A percentile compares a stretch with the other conserved stretches of the same genome.
Evolutionary conservation across 2,888 invertebrate genomes (phyloP).

Genomic region (Brenthis hecate): DNA sequence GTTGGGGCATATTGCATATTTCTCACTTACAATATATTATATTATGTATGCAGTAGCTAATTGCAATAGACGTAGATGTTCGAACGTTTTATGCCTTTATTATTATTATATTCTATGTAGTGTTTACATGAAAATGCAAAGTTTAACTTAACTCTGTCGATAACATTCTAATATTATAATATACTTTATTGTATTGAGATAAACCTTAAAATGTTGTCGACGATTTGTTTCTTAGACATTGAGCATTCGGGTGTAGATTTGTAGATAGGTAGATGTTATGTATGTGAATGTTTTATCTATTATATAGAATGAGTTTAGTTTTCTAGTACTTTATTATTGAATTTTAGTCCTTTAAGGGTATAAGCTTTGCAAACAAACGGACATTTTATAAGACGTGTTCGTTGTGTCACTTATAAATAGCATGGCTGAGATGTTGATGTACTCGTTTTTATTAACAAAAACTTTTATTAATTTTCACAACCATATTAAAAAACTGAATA

Average conservation of each 20-base stretch:
- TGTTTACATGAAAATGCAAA: slow-evolving; percentile 57
- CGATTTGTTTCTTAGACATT: slow-evolving; percentile 43
- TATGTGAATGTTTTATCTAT: slow-evolving; percentile 59
- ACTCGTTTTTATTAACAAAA: slow-evolving; percentile 29
- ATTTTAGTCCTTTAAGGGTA: slow-evolving; percentile 61
- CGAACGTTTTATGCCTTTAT: slow-evolving; percentile 62
- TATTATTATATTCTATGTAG: slow-evolving; percentile 54
- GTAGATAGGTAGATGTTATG: slow-evolving; percentile 78
- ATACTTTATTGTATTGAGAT: not conserved
- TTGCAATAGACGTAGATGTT: slow-evolving; percentile 60
- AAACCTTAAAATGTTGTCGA: slow-evolving; percentile 43
- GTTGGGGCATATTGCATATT: slow-evolving; percentile 21
- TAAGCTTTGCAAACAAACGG: slow-evolving; percentile 55
- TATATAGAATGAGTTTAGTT: slow-evolving; percentile 46
- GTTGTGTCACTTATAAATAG: slow-evolving; percentile 44
- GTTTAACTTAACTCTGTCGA: slow-evolving; percentile 40
- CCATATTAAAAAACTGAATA: not conserved
- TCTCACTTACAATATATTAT: slow-evolving; percentile 19
- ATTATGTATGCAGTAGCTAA: slow-evolving; percentile 54
- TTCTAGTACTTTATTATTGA: slow-evolving; percentile 33
- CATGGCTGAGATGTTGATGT: slow-evolving; percentile 52
- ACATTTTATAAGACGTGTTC: slow-evolving; percentile 41
- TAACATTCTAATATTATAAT: slow-evolving; percentile 42
- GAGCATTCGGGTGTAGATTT: slow-evolving; percentile 57
- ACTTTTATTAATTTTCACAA: slow-evolving; percentile 4